Percentiles rank a stretch among this genome's conserved stretches.
Evolutionary conservation across 1,140 invertebrate species (phyloP).

Genomic region (Psix sp.): DNA sequence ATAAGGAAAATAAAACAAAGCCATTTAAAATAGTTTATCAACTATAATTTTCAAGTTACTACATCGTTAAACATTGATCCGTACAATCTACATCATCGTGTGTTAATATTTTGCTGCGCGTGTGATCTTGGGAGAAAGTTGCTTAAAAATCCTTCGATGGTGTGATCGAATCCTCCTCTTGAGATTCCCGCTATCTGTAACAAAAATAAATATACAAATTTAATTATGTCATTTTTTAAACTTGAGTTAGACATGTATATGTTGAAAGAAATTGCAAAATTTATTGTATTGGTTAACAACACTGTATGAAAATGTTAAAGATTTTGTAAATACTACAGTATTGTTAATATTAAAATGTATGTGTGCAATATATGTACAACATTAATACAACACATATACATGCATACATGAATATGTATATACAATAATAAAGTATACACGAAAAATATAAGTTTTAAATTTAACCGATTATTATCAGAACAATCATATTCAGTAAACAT

Average conservation of each 20-base stretch:
- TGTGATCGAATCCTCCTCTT: constrained; percentile 23
- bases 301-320: too few relatives aligned
- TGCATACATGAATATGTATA: too few relatives aligned
- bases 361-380: too few relatives aligned
- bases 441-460: too few relatives aligned
- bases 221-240: neutral
- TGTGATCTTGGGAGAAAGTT: constrained; percentile 24
- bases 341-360: too few relatives aligned
- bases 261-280: neutral
- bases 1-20: constrained; percentile 36
- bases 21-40: constrained; percentile 74
- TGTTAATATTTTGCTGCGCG: constrained; percentile 49
- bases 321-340: too few relatives aligned
- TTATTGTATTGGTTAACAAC: too few relatives aligned
- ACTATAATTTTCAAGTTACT: constrained; percentile 72
- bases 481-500: too few relatives aligned
- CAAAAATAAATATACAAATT: constrained; percentile 23
- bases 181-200: constrained; percentile 62
- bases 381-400: too few relatives aligned
- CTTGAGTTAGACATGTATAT: neutral
- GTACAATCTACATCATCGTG: constrained; percentile 53
- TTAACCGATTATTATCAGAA: too few relatives aligned
- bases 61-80: constrained; percentile 70
- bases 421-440: too few relatives aligned
- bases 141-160: constrained; percentile 16